phyloP scores from a whole-genome alignment of 2,113 vertebrate genomes.

The Dendropsophus ebraccatus region DNA sequence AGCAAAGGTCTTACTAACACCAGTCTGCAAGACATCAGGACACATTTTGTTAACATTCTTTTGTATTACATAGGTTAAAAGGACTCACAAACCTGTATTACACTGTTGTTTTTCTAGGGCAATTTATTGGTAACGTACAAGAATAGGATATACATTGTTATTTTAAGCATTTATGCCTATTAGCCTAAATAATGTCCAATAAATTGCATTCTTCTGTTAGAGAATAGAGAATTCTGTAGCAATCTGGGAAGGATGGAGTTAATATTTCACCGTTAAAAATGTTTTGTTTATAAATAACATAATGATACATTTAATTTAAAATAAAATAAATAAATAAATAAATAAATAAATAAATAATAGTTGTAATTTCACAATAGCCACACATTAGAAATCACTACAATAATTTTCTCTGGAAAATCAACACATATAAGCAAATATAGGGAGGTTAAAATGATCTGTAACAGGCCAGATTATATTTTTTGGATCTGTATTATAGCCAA shows the following conservation, averaged over 20 bases:
- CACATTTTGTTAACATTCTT: constrained; percentile 34
- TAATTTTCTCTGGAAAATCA: too few relatives aligned
- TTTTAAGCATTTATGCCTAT: not conserved
- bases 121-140: not conserved
- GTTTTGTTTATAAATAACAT: not conserved
- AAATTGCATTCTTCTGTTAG: not conserved
- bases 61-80: constrained; percentile 13
- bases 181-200: not conserved
- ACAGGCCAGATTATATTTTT: too few relatives aligned
- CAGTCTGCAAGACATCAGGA: constrained; percentile 29
- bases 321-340: too few relatives aligned
- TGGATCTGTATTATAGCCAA: too few relatives aligned
- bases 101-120: not conserved
- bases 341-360: too few relatives aligned
- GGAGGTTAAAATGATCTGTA: too few relatives aligned
- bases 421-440: too few relatives aligned
- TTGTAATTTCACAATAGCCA: too few relatives aligned
- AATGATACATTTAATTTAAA: too few relatives aligned
- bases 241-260: not conserved
- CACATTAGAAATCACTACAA: too few relatives aligned
- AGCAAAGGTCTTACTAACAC: constrained; percentile 55
- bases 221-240: not conserved
- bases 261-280: not conserved
- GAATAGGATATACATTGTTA: not conserved
- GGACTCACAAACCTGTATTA: not conserved